Conservation (phyloP, 2,888 invertebrate genomes). For the Leucoma salicis region DNA sequence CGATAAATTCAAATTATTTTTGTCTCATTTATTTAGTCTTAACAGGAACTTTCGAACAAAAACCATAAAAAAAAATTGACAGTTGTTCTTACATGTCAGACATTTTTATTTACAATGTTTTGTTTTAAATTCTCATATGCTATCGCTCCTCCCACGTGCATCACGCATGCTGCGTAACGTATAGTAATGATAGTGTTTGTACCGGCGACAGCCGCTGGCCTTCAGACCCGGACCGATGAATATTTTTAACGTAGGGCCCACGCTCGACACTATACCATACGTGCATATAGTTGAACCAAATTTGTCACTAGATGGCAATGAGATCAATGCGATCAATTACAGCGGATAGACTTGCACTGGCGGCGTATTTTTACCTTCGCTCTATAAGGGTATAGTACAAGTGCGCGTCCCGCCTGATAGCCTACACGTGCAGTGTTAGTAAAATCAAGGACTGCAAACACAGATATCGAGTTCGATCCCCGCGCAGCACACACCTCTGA, state of each 20-base stretch:
- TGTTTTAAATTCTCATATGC: slow-evolving; percentile 28
- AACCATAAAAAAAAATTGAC: too few species aligned
- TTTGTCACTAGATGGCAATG: slow-evolving; percentile 30
- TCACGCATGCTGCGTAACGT: slow-evolving; percentile 61
- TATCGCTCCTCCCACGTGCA: slow-evolving; percentile 59
- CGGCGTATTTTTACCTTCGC: too few species aligned
- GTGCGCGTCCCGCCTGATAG: too few species aligned
- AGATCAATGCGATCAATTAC: slow-evolving; percentile 28
- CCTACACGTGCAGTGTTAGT: too few species aligned
- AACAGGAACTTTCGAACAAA: too few species aligned
- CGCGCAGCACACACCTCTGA: too few species aligned
- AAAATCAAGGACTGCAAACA: too few species aligned
- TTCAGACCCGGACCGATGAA: slow-evolving; percentile 42
- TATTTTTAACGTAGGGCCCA: slow-evolving; percentile 48
- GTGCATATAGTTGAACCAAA: slow-evolving; percentile 34
- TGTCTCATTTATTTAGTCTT: too few species aligned
- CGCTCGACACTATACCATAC: slow-evolving; percentile 31
- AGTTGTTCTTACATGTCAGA: too few species aligned
- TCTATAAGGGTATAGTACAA: too few species aligned
- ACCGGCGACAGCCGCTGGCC: slow-evolving; percentile 45
- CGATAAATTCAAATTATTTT: too few species aligned
- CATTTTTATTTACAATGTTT: not conserved
- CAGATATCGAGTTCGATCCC: too few species aligned
- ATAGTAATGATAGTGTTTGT: slow-evolving; percentile 52
- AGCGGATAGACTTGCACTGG: slow-evolving; percentile 19